Evolutionary conservation across 2,888 invertebrate genomes (phyloP).

Genomic region (Drosophila subsilvestris): DNA sequence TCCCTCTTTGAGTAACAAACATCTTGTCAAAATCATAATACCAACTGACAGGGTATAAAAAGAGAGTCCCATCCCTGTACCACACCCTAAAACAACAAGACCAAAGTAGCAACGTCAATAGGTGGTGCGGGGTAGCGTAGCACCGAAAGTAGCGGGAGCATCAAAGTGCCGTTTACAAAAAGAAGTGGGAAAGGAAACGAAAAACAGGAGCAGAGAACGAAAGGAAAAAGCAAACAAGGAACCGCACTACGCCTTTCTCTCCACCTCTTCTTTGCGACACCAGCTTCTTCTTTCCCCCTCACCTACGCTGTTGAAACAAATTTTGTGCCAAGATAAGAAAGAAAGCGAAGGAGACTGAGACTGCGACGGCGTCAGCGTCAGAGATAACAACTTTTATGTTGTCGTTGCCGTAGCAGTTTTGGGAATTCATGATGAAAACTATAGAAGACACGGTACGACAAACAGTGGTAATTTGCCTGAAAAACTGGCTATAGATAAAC

Average conservation of each 20-base stretch:
- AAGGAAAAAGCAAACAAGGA: conserved; percentile 19
- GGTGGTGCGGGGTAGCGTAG: conserved; percentile 7
- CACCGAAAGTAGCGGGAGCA: conserved; percentile 41
- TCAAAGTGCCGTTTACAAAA: conserved; percentile 74
- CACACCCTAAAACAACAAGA: conserved; percentile 65
- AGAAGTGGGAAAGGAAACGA: conserved; percentile 70
- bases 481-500: too few relatives aligned
- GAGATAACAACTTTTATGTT: conserved; percentile 68
- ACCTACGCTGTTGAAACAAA: conserved; percentile 70
- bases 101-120: conserved; percentile 35
- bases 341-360: conserved; percentile 52
- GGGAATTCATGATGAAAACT: conserved; percentile 78
- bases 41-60: too few relatives aligned
- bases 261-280: neutral
- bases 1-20: conserved; percentile 3
- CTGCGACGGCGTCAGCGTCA: conserved; percentile 27
- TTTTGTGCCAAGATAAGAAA: conserved; percentile 81
- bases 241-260: conserved; percentile 17
- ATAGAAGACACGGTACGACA: conserved; percentile 56
- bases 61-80: too few relatives aligned
- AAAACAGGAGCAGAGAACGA: conserved; percentile 8
- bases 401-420: conserved; percentile 45
- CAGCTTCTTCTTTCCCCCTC: conserved; percentile 13
- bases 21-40: too few relatives aligned
- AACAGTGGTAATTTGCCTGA: neutral